phyloP scores from a whole-genome alignment of 2,113 vertebrate genomes.

The Rhabdornis inornatus region DNA sequence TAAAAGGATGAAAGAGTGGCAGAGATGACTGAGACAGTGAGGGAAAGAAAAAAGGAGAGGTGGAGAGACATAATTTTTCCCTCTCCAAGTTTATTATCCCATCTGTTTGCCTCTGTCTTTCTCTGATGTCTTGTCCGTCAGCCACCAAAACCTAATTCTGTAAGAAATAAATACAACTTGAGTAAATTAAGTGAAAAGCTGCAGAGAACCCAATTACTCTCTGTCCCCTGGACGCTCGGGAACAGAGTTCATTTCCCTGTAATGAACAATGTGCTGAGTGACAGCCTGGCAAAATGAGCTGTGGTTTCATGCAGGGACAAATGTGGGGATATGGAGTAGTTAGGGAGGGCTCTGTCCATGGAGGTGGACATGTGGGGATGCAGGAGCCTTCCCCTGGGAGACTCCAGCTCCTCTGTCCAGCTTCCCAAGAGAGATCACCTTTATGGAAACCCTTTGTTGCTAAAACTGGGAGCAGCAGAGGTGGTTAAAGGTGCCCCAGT shows the following conservation, averaged over 20 bases:
- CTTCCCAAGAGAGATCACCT: conserved; percentile 21
- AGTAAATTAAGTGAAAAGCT: conserved; percentile 73
- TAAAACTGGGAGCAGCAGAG: conserved; percentile 20
- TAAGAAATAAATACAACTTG: conserved; percentile 72
- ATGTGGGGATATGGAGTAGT: neutral
- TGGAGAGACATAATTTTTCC: neutral
- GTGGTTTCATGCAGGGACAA: neutral
- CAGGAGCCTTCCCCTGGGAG: neutral
- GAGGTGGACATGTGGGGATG: neutral
- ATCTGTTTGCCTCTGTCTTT: conserved; percentile 51
- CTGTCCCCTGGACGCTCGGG: neutral
- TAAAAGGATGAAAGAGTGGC: conserved; percentile 6
- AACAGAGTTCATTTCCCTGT: conserved; percentile 69
- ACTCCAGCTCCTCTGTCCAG: neutral
- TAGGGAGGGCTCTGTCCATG: neutral
- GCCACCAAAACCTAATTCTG: conserved; percentile 57
- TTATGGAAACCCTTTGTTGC: conserved; percentile 47
- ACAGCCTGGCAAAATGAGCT: conserved; percentile 44
- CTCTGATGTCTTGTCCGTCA: conserved; percentile 66
- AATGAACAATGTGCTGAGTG: conserved; percentile 66
- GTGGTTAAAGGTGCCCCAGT: neutral
- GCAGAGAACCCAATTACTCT: conserved; percentile 61
- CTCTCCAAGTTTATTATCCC: conserved; percentile 47
- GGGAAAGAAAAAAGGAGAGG: neutral
- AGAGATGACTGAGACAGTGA: neutral